A percentile compares a stretch with the other conserved stretches of the same genome.
Evolutionary conservation across 2,888 invertebrate genomes (phyloP).

Genomic region (Meiosimyza platycephala): DNA sequence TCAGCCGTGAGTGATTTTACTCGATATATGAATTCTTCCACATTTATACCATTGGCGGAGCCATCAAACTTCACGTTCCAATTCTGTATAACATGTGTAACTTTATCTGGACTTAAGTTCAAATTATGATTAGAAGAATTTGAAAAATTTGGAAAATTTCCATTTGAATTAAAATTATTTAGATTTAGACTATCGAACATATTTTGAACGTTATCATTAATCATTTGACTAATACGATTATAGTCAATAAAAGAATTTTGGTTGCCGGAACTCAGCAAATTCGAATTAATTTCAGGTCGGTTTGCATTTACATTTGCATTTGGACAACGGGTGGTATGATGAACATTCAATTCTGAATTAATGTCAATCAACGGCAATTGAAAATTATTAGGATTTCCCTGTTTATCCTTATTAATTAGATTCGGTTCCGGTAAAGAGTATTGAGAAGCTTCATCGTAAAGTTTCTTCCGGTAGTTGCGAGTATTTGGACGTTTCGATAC

Average conservation of each 20-base stretch:
- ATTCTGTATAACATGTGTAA: constrained; percentile 33
- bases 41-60: constrained; percentile 25
- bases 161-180: too few relatives aligned
- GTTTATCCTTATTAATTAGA: background rate
- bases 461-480: background rate
- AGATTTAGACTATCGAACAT: background rate
- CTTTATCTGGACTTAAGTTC: constrained; percentile 25
- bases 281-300: too few relatives aligned
- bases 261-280: too few relatives aligned
- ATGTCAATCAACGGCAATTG: too few relatives aligned
- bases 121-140: too few relatives aligned
- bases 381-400: too few relatives aligned
- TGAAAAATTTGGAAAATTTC: too few relatives aligned
- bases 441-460: background rate
- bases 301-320: too few relatives aligned
- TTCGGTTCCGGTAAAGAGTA: background rate
- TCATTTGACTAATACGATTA: background rate
- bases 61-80: constrained; percentile 40
- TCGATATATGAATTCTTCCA: constrained; percentile 39
- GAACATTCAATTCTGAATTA: too few relatives aligned
- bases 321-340: too few relatives aligned
- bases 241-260: background rate
- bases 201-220: background rate
- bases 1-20: constrained; percentile 28
- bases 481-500: background rate